phyloP scores from a whole-genome alignment of 2,113 vertebrate genomes.

The Sarotherodon lohbergeri region DNA sequence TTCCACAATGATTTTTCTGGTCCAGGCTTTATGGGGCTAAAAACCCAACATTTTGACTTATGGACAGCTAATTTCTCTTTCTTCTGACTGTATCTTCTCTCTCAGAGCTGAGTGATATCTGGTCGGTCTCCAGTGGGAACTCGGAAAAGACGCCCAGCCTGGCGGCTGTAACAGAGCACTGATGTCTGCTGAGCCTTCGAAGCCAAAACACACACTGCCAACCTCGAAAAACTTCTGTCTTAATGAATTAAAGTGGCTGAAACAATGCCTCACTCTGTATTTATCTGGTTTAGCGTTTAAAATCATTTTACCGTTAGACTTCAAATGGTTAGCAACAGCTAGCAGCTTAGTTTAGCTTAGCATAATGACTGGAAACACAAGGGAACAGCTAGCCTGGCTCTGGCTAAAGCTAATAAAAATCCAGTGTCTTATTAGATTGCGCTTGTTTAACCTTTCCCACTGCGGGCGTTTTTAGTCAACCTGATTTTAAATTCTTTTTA shows the following conservation, averaged over 20 bases:
- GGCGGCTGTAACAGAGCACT: constrained; percentile 28
- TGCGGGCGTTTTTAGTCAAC: not conserved
- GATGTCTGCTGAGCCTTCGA: not conserved
- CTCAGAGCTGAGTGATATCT: constrained; percentile 70
- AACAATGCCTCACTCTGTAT: not conserved
- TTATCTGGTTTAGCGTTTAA: not conserved
- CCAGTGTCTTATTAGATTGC: not conserved
- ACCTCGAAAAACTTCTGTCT: not conserved
- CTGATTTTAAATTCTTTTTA: not conserved
- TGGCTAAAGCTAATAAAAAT: not conserved
- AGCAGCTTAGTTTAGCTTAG: not conserved
- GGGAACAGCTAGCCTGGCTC: not conserved
- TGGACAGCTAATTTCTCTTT: not conserved
- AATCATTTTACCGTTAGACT: not conserved
- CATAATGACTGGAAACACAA: not conserved
- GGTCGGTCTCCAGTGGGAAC: constrained; percentile 63
- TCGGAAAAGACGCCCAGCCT: constrained; percentile 41
- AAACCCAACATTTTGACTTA: not conserved
- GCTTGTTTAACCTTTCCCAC: not conserved
- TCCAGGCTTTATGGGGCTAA: not conserved
- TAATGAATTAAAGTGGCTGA: not conserved
- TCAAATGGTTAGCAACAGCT: not conserved
- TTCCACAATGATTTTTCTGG: not conserved
- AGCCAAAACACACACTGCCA: not conserved
- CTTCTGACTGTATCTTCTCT: not conserved